These are phyloP conservation scores for Sebastes dallii DNA, from an alignment of 2,797 vertebrate species.

Conservation along the genomic window DNA sequence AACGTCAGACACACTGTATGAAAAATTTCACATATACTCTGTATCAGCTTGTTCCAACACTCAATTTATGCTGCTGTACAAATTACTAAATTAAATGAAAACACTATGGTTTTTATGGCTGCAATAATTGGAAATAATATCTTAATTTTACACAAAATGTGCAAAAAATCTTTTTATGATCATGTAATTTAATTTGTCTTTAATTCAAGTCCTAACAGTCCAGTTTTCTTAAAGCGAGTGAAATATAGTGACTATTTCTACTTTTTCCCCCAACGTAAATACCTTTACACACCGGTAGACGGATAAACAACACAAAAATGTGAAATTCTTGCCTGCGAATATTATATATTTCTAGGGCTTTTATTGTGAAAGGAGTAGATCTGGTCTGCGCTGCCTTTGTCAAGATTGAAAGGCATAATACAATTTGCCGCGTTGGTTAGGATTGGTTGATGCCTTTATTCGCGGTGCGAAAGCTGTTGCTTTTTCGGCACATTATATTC, in stretches of 20 bases:
- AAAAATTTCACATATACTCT: background rate
- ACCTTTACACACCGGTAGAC: too few relatives aligned
- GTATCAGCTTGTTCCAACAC: background rate
- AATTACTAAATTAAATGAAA: background rate
- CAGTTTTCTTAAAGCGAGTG: background rate
- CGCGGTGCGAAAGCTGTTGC: background rate
- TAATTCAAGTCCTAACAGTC: background rate
- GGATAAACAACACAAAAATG: background rate
- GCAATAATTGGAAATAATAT: background rate
- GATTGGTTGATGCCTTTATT: background rate
- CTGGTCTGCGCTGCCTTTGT: background rate
- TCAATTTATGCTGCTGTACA: background rate
- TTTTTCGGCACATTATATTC: background rate
- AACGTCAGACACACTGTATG: background rate
- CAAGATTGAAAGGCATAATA: background rate
- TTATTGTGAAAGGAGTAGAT: background rate
- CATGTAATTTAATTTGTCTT: background rate
- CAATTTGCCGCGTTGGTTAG: background rate
- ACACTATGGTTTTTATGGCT: background rate
- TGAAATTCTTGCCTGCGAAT: rapidly evolving
- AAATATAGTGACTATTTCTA: background rate
- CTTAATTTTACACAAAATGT: background rate
- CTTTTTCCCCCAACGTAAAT: too few relatives aligned
- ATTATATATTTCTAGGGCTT: background rate
- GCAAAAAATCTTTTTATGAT: background rate